phyloP scores from a whole-genome alignment of 2,113 vertebrate genomes.

The Struthidea cinerea region DNA sequence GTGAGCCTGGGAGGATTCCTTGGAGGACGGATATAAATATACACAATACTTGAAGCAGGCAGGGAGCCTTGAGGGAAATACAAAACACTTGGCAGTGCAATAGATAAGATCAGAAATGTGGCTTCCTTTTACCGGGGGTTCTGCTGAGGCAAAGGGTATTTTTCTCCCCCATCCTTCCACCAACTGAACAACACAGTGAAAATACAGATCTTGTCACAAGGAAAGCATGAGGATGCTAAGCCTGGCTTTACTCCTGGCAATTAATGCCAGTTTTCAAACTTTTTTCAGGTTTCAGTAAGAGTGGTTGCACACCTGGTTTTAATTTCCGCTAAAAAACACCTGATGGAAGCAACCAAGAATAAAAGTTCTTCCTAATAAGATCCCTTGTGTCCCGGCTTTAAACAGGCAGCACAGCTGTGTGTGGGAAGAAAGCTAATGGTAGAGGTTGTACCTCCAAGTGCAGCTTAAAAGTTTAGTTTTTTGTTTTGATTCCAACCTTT shows the following conservation, averaged over 20 bases:
- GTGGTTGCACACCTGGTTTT: background rate
- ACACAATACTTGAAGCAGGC: background rate
- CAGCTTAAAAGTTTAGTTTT: slow-evolving; percentile 10
- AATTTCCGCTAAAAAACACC: background rate
- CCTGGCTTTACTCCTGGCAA: background rate
- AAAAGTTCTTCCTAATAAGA: background rate
- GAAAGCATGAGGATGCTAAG: background rate
- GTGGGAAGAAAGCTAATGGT: background rate
- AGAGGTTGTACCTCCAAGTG: background rate
- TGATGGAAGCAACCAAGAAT: background rate
- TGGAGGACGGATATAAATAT: slow-evolving; percentile 1
- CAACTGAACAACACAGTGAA: background rate
- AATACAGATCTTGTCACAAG: background rate
- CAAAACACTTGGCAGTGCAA: background rate
- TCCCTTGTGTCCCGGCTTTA: background rate
- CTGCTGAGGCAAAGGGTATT: background rate
- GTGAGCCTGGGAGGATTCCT: background rate
- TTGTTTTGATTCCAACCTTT: slow-evolving; percentile 47
- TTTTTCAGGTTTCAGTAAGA: background rate
- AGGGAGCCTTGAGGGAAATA: slow-evolving; percentile 4
- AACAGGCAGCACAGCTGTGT: background rate
- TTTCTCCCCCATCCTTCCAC: background rate
- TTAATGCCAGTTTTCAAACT: background rate
- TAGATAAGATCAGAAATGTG: background rate
- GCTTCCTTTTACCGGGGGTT: background rate